These are phyloP conservation scores for Papilio polyxenes DNA, from an alignment of 1,140 invertebrate genomes.

Conservation along the genomic window DNA sequence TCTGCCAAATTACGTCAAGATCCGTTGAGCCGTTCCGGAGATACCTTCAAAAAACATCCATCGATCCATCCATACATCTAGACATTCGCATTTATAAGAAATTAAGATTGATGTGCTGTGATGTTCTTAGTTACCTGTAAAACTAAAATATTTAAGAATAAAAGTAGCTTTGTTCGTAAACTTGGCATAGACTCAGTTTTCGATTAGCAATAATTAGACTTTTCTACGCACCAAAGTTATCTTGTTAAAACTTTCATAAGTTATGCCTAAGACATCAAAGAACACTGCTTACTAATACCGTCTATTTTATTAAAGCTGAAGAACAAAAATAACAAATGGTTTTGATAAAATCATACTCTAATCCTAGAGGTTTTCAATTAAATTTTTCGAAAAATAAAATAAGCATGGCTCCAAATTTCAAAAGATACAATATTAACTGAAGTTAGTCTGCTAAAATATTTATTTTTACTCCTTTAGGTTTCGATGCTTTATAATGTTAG, in stretches of 20 bases:
- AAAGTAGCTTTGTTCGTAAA: background rate
- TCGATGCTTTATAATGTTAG: too few relatives aligned
- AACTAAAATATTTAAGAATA: background rate
- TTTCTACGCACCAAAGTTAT: constrained; percentile 12
- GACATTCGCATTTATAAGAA: background rate
- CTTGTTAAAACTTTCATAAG: constrained; percentile 20
- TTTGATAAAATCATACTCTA: background rate
- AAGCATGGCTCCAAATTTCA: too few relatives aligned
- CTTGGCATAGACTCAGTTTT: background rate
- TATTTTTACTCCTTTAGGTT: too few relatives aligned
- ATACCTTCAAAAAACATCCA: background rate
- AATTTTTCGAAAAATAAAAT: too few relatives aligned
- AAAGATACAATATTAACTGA: too few relatives aligned
- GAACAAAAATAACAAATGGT: background rate
- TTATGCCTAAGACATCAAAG: constrained; percentile 2
- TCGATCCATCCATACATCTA: background rate
- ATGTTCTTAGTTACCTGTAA: background rate
- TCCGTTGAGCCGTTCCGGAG: background rate
- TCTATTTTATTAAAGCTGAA: background rate
- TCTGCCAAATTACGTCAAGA: too few relatives aligned
- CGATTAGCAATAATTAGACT: background rate
- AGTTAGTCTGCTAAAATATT: too few relatives aligned
- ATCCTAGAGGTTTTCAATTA: too few relatives aligned
- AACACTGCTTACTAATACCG: background rate
- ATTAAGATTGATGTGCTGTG: background rate